Base-by-base conservation (phyloP, 2,113 vertebrate species). In the Xiphophorus couchianus region DNA sequence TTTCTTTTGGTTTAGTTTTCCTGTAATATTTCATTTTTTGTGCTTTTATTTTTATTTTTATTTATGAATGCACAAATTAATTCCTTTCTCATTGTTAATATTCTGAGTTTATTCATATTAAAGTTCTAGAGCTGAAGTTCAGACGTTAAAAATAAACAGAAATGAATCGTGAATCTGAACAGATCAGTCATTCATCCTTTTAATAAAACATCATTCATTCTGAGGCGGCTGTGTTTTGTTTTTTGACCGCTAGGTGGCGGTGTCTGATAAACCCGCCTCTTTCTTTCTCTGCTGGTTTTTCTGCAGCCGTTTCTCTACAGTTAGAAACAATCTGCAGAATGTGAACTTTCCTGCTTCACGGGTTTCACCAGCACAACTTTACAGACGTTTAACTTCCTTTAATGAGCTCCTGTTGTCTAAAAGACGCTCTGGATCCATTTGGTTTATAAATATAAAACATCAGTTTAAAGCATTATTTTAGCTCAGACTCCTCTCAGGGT, bases 231-330 rank as follows among this genome's bases (percentile, higher is more conserved):
- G 72, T 28, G n/a, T 25, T 35, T 31, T 22, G 11, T 31, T 17
- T 0, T 60, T 3, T 37, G 25, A 44, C 68, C 75, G 58, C 44
- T 60, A 71, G 75, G 60, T 58, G 75, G 68, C 44, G 15, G 5
- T 30, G 51, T 58, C 22, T 10, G 25, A 58, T n/a, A 25, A 58
- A 58, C 51, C 15, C 19, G 1, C 22, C 19, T n/a, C 9, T 5
- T 51, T 22, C 17, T 58, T 51, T 22, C 17, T 58, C 17, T 58
- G 51, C 6, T 3, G 25, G 25, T 58, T 54, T 54, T 8, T 19
- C 12, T 17, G 15, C 4, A 19, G 12, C 44, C 17, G 5, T 54
- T 58, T 22, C 22, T n/a, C 51, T n/a, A 1, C 25, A 58, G 51
- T n/a, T 9, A 5, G 15, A 48, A 48, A 48, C 44, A 19, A 48